Evolutionary conservation across 2,113 vertebrate species (phyloP).

Genomic region (Pampusana beccarii): DNA sequence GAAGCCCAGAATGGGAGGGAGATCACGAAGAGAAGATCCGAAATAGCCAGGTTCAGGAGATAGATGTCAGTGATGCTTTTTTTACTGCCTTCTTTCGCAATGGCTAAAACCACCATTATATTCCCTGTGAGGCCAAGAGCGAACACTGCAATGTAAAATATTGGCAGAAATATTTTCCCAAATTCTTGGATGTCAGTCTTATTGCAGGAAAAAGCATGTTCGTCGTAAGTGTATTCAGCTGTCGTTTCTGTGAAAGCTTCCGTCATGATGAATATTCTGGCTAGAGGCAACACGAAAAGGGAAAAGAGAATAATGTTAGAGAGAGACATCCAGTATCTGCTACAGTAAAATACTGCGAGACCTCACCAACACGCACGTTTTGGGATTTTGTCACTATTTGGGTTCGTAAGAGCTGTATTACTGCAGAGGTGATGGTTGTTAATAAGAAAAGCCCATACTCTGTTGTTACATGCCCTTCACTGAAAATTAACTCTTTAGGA

Average conservation of each 20-base stretch:
- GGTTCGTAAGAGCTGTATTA: neutral
- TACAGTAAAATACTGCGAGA: neutral
- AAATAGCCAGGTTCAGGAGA: slow-evolving; percentile 87
- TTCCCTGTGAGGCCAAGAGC: slow-evolving; percentile 85
- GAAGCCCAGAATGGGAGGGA: slow-evolving; percentile 88
- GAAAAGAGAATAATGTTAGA: neutral
- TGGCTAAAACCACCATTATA: slow-evolving; percentile 82
- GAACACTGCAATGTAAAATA: slow-evolving; percentile 79
- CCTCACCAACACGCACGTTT: rapidly evolving
- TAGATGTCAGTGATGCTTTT: slow-evolving; percentile 90
- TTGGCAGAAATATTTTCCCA: slow-evolving; percentile 60
- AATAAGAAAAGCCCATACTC: neutral
- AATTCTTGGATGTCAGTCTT: slow-evolving; percentile 56
- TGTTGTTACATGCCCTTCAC: neutral
- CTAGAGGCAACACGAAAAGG: neutral
- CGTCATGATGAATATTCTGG: slow-evolving; percentile 52
- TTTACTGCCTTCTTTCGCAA: slow-evolving; percentile 68
- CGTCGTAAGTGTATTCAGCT: slow-evolving; percentile 39
- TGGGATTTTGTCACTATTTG: neutral
- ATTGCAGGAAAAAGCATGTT: slow-evolving; percentile 25
- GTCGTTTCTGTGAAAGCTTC: neutral
- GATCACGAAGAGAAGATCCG: slow-evolving; percentile 84
- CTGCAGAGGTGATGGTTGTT: neutral
- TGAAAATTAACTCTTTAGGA: neutral
- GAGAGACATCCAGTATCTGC: neutral